A percentile compares a stretch with the other conserved stretches of the same genome.
Conservation (phyloP, 2,888 invertebrate species). For the Chesias legatella region DNA sequence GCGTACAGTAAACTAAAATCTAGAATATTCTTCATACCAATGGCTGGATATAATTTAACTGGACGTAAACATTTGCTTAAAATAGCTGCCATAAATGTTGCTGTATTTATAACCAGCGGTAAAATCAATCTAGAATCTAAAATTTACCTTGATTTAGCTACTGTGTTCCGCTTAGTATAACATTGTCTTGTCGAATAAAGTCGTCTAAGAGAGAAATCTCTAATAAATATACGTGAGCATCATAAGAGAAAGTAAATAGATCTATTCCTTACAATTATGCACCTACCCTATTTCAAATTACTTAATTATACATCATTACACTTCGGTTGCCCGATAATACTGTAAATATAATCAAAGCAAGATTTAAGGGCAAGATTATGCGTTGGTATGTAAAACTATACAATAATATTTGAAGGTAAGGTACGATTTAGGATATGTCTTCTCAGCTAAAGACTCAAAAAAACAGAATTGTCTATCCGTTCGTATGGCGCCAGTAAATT, state of each 20-base stretch:
- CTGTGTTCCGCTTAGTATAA: background rate
- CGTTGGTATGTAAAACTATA: constrained; percentile 18
- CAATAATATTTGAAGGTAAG: background rate
- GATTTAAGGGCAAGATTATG: constrained; percentile 36
- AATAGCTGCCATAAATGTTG: constrained; percentile 23
- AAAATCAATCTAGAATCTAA: too few species aligned
- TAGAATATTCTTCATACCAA: constrained; percentile 44
- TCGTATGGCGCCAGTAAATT: background rate
- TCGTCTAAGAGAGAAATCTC: too few species aligned
- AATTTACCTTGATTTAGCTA: background rate
- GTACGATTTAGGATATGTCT: constrained; percentile 18
- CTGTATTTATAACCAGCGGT: background rate
- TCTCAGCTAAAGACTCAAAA: constrained; percentile 41
- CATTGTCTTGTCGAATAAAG: too few species aligned
- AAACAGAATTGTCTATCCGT: constrained; percentile 22
- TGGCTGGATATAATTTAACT: constrained; percentile 44
- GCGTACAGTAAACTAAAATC: constrained; percentile 33
- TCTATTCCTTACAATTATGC: too few species aligned
- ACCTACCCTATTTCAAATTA: too few species aligned
- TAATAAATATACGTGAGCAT: too few species aligned
- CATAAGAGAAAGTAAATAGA: too few species aligned
- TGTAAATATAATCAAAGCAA: constrained; percentile 10
- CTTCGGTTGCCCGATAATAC: background rate
- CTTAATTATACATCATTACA: constrained; percentile 1
- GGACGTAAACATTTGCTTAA: constrained; percentile 38